phyloP scores from a whole-genome alignment of 2,113 vertebrate species.

The Mugil cephalus region DNA sequence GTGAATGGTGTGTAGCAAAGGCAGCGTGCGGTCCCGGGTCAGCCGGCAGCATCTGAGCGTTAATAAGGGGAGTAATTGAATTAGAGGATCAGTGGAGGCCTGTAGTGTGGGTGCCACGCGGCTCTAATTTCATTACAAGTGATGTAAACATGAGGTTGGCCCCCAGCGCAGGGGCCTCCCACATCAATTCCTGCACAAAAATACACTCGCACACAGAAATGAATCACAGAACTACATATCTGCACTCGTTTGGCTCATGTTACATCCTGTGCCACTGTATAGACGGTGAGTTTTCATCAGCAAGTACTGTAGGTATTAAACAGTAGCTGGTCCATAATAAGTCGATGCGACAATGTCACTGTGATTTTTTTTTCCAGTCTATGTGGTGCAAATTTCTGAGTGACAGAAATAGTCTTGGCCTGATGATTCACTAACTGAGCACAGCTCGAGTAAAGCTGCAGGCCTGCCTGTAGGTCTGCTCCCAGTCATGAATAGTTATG shows the following conservation, averaged over 20 bases:
- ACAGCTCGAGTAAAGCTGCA: conserved; percentile 22
- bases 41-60: conserved; percentile 75
- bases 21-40: conserved; percentile 60
- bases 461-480: conserved; percentile 42
- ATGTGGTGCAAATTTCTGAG: conserved; percentile 51
- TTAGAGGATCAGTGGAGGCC: conserved; percentile 76
- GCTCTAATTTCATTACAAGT: conserved; percentile 82
- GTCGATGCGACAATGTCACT: conserved; percentile 25
- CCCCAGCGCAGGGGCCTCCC: conserved; percentile 61
- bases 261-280: conserved; percentile 6
- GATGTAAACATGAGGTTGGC: conserved; percentile 80
- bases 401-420: conserved; percentile 7
- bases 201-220: background rate
- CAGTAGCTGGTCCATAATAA: too few relatives aligned
- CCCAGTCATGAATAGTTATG: conserved; percentile 57
- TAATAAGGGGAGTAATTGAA: conserved; percentile 81
- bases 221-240: conserved; percentile 4
- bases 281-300: background rate
- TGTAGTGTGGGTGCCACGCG: conserved; percentile 70
- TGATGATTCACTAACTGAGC: conserved; percentile 60
- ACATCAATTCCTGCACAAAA: conserved; percentile 49
- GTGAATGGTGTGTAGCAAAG: conserved; percentile 60
- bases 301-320: conserved; percentile 4
- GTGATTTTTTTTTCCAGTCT: conserved; percentile 24
- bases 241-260: conserved; percentile 4